These are phyloP conservation scores for Drosophila tropicalis DNA, from an alignment of 1,140 invertebrate species.

Conservation along the genomic window DNA sequence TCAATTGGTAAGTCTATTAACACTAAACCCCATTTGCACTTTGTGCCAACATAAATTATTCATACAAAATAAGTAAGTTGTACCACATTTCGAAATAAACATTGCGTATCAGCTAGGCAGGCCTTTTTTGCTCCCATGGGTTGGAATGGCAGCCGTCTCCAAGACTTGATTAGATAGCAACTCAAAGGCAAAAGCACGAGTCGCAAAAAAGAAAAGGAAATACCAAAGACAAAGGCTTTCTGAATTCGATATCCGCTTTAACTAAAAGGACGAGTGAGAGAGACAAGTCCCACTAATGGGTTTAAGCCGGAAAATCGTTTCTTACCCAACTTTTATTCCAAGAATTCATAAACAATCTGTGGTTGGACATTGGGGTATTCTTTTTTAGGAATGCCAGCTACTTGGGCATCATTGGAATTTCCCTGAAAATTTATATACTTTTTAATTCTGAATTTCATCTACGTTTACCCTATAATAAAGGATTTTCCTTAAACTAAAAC, in stretches of 20 bases:
- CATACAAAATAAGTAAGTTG: not conserved
- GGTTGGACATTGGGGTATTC: too few species aligned
- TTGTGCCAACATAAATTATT: not conserved
- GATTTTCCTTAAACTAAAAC: too few species aligned
- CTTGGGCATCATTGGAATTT: not conserved
- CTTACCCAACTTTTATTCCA: too few species aligned
- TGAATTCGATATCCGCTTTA: not conserved
- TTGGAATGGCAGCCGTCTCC: constrained; percentile 6
- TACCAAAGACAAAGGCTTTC: not conserved
- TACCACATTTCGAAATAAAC: not conserved
- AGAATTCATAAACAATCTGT: too few species aligned
- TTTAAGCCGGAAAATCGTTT: too few species aligned
- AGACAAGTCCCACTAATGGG: too few species aligned
- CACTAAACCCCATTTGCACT: not conserved
- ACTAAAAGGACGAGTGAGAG: too few species aligned
- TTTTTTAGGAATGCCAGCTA: too few species aligned
- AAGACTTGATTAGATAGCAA: constrained; percentile 20
- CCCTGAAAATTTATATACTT: not conserved
- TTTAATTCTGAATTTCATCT: not conserved
- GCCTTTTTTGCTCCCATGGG: constrained; percentile 10
- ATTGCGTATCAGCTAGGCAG: not conserved
- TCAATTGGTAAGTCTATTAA: constrained; percentile 8
- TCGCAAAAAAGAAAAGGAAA: not conserved
- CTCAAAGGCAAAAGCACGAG: not conserved
- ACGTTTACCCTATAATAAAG: too few species aligned